Evolutionary conservation across 1,140 invertebrate genomes (phyloP).

Genomic region (Papilio xuthus): DNA sequence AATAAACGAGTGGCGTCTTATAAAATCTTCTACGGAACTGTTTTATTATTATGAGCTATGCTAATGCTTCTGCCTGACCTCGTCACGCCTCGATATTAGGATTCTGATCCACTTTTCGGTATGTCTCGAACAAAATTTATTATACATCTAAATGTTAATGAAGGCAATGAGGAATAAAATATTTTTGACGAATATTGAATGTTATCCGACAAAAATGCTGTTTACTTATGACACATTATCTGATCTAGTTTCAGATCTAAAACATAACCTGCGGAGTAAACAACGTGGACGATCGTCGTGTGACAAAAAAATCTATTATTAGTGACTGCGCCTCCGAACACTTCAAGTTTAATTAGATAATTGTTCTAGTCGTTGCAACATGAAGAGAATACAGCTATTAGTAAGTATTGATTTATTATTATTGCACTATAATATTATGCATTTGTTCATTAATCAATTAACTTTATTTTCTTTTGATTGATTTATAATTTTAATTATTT

Average conservation of each 20-base stretch:
- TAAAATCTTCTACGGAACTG: constrained; percentile 46
- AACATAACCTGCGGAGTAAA: constrained; percentile 64
- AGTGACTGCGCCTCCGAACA: constrained; percentile 22
- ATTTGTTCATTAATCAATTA: neutral
- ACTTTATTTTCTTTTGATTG: constrained; percentile 23
- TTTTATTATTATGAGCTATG: constrained; percentile 66
- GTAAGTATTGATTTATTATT: constrained; percentile 56
- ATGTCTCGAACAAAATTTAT: constrained; percentile 74
- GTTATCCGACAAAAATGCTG: constrained; percentile 61
- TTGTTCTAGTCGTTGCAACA: constrained; percentile 42
- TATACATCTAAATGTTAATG: constrained; percentile 77
- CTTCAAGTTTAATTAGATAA: constrained; percentile 33
- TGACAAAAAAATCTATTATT: constrained; percentile 48
- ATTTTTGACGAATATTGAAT: constrained; percentile 65
- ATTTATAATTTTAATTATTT: constrained; percentile 29
- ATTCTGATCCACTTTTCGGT: constrained; percentile 74
- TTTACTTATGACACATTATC: constrained; percentile 64
- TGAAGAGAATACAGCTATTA: constrained; percentile 56
- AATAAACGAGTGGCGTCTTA: constrained; percentile 50
- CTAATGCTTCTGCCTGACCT: constrained; percentile 70
- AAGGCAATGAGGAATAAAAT: constrained; percentile 71
- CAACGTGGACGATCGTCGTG: constrained; percentile 52
- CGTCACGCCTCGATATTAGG: constrained; percentile 68
- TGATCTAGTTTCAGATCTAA: constrained; percentile 74
- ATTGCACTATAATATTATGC: constrained; percentile 2